Evolutionary conservation across 64 coral and sea anemone species (phyloP).

Genomic region (Pocillopora verrucosa): DNA sequence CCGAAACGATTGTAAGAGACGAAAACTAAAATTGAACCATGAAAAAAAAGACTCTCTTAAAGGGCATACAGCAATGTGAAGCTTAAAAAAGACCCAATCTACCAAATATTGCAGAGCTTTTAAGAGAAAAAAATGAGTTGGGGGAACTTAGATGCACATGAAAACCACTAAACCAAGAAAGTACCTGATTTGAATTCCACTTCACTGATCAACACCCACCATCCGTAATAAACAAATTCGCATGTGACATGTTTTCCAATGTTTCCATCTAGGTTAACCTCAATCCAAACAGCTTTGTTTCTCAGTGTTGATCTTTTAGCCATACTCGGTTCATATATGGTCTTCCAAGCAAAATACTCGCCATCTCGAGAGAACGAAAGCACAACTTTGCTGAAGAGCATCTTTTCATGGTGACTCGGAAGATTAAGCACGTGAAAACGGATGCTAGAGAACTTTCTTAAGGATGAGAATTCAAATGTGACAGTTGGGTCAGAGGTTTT

Average conservation of each 20-base stretch:
- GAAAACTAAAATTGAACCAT: too few relatives aligned
- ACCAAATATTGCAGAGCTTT: too few relatives aligned
- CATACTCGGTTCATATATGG: slow-evolving; percentile 77
- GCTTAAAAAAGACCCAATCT: too few relatives aligned
- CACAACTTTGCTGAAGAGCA: slow-evolving; percentile 83
- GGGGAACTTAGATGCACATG: neutral
- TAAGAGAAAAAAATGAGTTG: too few relatives aligned
- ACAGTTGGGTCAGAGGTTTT: slow-evolving; percentile 55
- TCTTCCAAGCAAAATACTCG: slow-evolving; percentile 90
- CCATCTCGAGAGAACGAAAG: slow-evolving; percentile 84
- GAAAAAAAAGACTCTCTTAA: too few relatives aligned
- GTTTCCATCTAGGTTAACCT: slow-evolving; percentile 61
- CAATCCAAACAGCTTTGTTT: slow-evolving; percentile 71
- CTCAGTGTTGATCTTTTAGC: slow-evolving; percentile 39
- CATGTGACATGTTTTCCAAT: slow-evolving; percentile 75
- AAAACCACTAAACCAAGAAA: neutral
- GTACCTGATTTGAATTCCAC: slow-evolving; percentile 86
- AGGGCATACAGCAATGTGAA: too few relatives aligned
- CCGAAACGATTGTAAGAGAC: too few relatives aligned
- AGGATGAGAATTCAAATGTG: slow-evolving; percentile 72
- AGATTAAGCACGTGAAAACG: slow-evolving; percentile 80
- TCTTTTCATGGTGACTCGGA: slow-evolving; percentile 60
- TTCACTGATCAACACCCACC: slow-evolving; percentile 87
- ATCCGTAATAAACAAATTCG: slow-evolving; percentile 80
- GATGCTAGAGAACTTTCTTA: slow-evolving; percentile 64